A percentile compares a stretch with the other conserved stretches of the same genome.
phyloP scores from a whole-genome alignment of 2,113 vertebrate genomes.

The Toxostoma redivivum region DNA sequence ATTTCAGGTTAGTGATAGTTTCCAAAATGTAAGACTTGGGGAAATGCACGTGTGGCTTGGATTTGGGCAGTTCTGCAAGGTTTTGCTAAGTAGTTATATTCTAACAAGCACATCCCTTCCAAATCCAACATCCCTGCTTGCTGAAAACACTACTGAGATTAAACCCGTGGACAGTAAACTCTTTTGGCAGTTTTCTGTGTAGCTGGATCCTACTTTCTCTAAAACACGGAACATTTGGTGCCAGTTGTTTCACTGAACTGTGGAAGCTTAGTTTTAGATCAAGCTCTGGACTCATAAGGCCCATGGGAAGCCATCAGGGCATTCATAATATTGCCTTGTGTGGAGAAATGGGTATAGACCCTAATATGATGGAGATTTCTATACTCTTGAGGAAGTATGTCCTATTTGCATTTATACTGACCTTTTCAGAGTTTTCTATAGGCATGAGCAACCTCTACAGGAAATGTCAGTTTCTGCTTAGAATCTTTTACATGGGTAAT shows the following conservation, averaged over 20 bases:
- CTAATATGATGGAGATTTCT: not conserved
- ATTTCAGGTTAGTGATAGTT: not conserved
- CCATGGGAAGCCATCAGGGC: not conserved
- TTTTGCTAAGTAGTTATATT: not conserved
- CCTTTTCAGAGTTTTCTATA: conserved; percentile 11
- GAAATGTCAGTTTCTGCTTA: conserved; percentile 21
- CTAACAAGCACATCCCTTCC: not conserved
- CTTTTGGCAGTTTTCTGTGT: not conserved
- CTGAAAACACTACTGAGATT: not conserved
- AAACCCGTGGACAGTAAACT: not conserved
- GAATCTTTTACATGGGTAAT: not conserved
- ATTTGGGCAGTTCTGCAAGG: not conserved
- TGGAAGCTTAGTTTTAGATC: not conserved
- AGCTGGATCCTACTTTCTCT: not conserved
- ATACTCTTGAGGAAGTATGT: not conserved
- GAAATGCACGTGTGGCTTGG: not conserved
- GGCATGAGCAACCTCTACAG: not conserved
- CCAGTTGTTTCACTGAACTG: not conserved
- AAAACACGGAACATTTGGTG: not conserved
- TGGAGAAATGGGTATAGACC: not conserved
- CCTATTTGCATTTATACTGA: not conserved
- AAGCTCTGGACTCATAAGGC: not conserved
- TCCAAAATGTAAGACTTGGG: not conserved
- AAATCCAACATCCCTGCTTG: not conserved
- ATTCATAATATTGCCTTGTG: not conserved